phyloP scores from a whole-genome alignment of 2,888 invertebrate species.

The Tipula unca region DNA sequence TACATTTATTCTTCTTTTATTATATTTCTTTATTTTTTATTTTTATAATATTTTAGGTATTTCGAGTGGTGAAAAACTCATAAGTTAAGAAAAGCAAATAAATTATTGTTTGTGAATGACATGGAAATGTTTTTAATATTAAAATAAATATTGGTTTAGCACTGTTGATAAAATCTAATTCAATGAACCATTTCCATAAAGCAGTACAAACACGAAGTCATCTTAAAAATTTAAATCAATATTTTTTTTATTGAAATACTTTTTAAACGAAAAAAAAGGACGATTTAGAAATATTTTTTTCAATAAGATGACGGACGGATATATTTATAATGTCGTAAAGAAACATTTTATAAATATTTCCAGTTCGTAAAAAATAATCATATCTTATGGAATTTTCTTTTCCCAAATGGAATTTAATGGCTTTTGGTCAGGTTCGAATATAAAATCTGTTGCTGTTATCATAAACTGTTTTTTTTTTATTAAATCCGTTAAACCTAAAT shows the following conservation, averaged over 20 bases:
- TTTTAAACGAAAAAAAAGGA: background rate
- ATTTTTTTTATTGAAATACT: background rate
- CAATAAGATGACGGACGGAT: background rate
- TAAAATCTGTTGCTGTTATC: background rate
- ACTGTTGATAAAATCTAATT: background rate
- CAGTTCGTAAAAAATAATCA: background rate
- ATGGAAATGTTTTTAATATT: background rate
- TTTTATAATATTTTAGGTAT: background rate
- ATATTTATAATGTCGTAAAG: background rate
- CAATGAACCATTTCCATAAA: background rate
- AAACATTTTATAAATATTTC: background rate
- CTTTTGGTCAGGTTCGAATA: background rate
- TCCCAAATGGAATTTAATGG: background rate
- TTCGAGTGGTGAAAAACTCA: background rate
- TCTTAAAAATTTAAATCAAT: background rate
- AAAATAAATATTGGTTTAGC: background rate
- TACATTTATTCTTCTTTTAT: background rate
- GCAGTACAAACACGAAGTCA: background rate
- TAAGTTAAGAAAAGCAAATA: background rate
- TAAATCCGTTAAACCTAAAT: background rate
- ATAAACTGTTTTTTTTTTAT: background rate
- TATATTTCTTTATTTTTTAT: background rate
- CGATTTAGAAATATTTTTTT: background rate
- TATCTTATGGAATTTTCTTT: background rate
- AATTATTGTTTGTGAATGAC: background rate